These are phyloP conservation scores for Gallinago media DNA, from an alignment of 2,113 vertebrate genomes.

Conservation along the genomic window DNA sequence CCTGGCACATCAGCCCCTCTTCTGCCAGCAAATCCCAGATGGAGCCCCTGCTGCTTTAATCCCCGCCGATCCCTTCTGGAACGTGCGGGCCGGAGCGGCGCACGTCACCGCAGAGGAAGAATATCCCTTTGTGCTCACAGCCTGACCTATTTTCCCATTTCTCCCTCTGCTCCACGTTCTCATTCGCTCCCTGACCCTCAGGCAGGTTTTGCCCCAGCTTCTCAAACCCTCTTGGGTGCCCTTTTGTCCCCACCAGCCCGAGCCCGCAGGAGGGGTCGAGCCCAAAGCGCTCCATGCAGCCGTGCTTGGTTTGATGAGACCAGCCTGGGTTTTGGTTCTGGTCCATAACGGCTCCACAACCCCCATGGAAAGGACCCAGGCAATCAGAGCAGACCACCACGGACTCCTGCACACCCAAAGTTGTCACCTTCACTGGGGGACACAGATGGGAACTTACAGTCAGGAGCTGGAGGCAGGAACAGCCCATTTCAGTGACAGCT, in stretches of 20 bases:
- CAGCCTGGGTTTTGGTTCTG: background rate
- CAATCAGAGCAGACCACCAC: background rate
- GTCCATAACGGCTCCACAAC: background rate
- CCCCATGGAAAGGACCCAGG: background rate
- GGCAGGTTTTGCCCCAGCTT: background rate
- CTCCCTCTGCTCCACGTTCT: background rate
- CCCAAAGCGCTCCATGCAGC: background rate
- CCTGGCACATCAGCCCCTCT: accelerated
- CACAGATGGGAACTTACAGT: accelerated
- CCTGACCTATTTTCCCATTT: slow-evolving; percentile 46
- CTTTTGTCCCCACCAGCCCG: background rate
- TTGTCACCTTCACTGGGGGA: background rate
- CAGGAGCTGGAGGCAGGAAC: background rate
- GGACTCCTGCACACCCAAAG: background rate
- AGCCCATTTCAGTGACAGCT: background rate
- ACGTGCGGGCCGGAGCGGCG: accelerated
- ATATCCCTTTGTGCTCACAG: slow-evolving; percentile 36
- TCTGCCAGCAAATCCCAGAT: background rate
- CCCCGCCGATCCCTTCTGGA: background rate
- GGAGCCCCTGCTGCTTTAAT: background rate
- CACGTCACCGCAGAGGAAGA: background rate
- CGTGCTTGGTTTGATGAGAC: background rate
- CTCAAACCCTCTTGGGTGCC: background rate
- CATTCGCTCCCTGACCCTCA: background rate
- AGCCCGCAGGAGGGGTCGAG: background rate